phyloP scores from a whole-genome alignment of 2,113 vertebrate genomes.

The Oryzias woworae region DNA sequence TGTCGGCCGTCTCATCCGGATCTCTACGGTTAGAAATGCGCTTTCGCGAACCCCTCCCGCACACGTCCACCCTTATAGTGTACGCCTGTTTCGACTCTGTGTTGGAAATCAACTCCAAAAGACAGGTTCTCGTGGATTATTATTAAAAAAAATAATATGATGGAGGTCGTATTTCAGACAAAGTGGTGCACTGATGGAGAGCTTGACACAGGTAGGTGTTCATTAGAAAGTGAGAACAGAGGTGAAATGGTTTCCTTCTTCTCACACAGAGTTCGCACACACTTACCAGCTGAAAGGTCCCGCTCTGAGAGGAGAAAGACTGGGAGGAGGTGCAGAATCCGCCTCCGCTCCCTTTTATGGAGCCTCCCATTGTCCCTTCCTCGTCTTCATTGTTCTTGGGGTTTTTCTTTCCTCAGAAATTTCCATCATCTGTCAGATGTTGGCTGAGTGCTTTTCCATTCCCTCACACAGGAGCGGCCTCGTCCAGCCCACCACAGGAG shows the following conservation, averaged over 20 bases:
- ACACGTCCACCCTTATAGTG: no score
- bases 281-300: conserved; percentile 27
- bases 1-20: no score
- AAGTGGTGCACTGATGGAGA: conserved; percentile 18
- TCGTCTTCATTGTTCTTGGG: conserved; percentile 1
- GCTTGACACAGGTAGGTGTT: conserved; percentile 33
- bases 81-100: no score
- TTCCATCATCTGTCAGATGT: conserved; percentile 35
- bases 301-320: conserved; percentile 11
- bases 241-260: not conserved
- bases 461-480: conserved; percentile 28
- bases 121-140: no score
- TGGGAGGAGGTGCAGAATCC: no score
- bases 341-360: not conserved
- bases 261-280: not conserved
- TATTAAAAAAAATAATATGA: no score
- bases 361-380: not conserved
- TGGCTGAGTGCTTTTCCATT: conserved; percentile 43
- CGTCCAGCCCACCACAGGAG: conserved; percentile 25
- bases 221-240: conserved; percentile 25
- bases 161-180: conserved; percentile 24
- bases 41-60: no score
- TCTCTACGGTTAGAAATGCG: no score
- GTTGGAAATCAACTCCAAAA: no score
- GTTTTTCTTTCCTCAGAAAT: conserved; percentile 17